Conservation (phyloP, 2,888 invertebrate genomes). For the Rotaria sp. region DNA sequence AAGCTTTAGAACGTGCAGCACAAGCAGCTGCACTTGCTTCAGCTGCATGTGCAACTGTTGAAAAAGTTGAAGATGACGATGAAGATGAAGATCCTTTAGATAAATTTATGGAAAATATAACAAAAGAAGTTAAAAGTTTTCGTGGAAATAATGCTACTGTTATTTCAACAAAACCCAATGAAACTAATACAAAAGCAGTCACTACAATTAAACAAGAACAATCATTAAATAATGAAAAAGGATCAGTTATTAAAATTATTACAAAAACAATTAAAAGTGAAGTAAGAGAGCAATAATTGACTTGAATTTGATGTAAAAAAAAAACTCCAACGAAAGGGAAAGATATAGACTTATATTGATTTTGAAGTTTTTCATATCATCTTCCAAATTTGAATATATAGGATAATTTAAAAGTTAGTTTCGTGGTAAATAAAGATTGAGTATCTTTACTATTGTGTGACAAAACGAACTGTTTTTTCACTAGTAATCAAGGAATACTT, state of each 20-base stretch:
- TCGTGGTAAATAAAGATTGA: too few relatives aligned
- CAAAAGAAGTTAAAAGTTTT: not conserved
- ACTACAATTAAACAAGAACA: not conserved
- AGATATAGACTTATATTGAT: too few relatives aligned
- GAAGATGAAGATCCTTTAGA: conserved; percentile 79
- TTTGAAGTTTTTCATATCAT: too few relatives aligned
- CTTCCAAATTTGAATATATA: too few relatives aligned
- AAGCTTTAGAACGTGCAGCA: conserved; percentile 22
- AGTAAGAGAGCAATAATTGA: not conserved
- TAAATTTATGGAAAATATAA: conserved; percentile 78
- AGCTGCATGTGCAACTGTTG: conserved; percentile 56
- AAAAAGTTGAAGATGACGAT: conserved; percentile 51
- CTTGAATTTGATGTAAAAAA: too few relatives aligned
- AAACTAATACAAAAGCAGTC: not conserved
- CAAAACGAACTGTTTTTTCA: too few relatives aligned
- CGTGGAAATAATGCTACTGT: not conserved
- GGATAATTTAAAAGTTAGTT: too few relatives aligned
- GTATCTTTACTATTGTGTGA: too few relatives aligned
- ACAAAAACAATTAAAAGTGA: not conserved
- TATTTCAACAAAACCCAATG: not conserved
- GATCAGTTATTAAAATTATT: not conserved
- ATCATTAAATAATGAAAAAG: not conserved
- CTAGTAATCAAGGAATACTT: too few relatives aligned
- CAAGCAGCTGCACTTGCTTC: conserved; percentile 42
- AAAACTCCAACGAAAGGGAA: too few relatives aligned